A percentile compares a stretch with the other conserved stretches of the same genome.
These are phyloP conservation scores for Synergus laeviventris DNA, from an alignment of 2,888 invertebrate species.

Conservation along the genomic window DNA sequence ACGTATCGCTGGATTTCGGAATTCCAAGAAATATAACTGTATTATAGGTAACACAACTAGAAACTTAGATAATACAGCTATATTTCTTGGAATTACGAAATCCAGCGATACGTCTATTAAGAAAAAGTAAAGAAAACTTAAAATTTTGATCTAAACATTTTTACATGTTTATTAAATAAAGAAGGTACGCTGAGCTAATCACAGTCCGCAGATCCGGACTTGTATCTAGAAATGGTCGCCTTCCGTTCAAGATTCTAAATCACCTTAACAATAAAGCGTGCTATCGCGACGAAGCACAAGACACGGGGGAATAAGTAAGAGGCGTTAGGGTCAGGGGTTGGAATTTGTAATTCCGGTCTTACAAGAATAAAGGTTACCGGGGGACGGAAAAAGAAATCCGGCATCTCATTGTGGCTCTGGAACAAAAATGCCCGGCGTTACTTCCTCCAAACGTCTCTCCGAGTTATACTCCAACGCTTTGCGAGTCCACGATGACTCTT, in stretches of 20 bases:
- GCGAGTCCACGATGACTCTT: conserved; percentile 44
- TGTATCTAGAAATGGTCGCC: conserved; percentile 47
- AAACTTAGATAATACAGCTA: no score
- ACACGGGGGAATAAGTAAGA: conserved; percentile 50
- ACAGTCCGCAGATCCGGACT: conserved; percentile 23
- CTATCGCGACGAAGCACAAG: conserved; percentile 45
- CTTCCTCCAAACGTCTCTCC: conserved; percentile 58
- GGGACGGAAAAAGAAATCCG: conserved; percentile 68
- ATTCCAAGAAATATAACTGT: no score
- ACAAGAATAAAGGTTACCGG: conserved; percentile 63
- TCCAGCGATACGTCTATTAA: no score
- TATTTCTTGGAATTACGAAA: no score
- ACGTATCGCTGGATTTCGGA: no score
- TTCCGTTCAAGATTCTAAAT: conserved; percentile 59
- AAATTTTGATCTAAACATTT: neutral
- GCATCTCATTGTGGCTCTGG: conserved; percentile 69
- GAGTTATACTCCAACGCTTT: conserved; percentile 58
- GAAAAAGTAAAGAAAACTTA: neutral
- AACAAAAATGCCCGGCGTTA: conserved; percentile 65
- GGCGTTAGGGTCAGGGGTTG: conserved; percentile 55
- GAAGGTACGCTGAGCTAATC: conserved; percentile 18
- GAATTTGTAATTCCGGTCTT: conserved; percentile 72
- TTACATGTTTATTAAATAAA: neutral
- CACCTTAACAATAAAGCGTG: conserved; percentile 58
- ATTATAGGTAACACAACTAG: no score